These are phyloP conservation scores for Orthosia gracilis DNA, from an alignment of 2,888 invertebrate genomes.

Conservation along the genomic window DNA sequence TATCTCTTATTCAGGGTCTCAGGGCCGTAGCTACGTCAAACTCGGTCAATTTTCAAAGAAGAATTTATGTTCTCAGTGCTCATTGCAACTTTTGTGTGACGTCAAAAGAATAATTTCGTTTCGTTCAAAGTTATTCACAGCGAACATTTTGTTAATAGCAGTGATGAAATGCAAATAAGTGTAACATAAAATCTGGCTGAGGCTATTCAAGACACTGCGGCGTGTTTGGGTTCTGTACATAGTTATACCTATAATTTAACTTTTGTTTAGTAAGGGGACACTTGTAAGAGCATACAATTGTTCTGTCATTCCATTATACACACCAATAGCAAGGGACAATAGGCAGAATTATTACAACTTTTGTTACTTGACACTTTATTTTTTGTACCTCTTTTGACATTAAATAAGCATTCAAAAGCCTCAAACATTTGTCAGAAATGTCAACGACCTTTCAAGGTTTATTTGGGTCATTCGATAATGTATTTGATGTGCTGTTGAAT, in stretches of 20 bases:
- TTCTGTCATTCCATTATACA: background rate
- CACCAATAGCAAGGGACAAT: slow-evolving; percentile 1
- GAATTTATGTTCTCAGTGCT: slow-evolving; percentile 36
- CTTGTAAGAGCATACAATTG: slow-evolving; percentile 7
- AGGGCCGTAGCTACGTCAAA: slow-evolving; percentile 15
- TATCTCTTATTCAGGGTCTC: slow-evolving; percentile 21
- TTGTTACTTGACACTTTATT: background rate
- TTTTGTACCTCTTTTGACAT: background rate
- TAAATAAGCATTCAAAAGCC: background rate
- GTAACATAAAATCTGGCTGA: slow-evolving; percentile 36
- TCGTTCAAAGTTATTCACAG: slow-evolving; percentile 44
- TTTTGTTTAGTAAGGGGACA: slow-evolving; percentile 5
- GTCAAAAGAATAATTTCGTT: slow-evolving; percentile 55
- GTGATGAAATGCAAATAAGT: slow-evolving; percentile 54
- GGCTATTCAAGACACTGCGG: slow-evolving; percentile 15
- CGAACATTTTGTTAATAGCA: slow-evolving; percentile 46
- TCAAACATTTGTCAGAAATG: slow-evolving; percentile 4
- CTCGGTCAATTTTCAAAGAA: slow-evolving; percentile 23
- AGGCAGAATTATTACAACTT: background rate
- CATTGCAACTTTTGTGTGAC: slow-evolving; percentile 46
- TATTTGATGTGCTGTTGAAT: slow-evolving; percentile 4
- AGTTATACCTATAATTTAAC: background rate
- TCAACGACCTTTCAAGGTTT: background rate
- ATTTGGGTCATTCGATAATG: background rate
- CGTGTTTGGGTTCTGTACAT: slow-evolving; percentile 19